Base-by-base conservation (phyloP, 2,113 vertebrate genomes). In the Leptobrachium leishanense region DNA sequence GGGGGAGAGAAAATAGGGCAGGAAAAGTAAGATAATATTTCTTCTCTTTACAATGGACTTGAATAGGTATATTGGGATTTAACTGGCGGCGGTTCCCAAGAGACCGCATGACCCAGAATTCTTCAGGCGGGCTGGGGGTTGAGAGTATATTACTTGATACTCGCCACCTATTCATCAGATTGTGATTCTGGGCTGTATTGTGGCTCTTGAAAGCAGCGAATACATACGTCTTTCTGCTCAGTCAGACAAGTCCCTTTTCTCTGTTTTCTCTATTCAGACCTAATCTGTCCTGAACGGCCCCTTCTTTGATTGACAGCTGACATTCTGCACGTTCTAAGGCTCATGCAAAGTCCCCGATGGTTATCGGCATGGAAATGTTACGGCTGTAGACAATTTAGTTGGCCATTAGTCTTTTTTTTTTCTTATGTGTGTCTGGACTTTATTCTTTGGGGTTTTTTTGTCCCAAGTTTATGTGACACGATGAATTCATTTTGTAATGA, bases 291-390 rank as follows among this genome's bases (percentile, higher is more conserved):
- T 86, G 82, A 50, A 77, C 43, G 40, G 84, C 76, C 85, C 85
- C 88, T 70, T 13, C 68, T 87, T 85, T 95, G 95, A 97, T 90
- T 95, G 95, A 92, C 95, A 96, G 88, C 90, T 96, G 94, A 93
- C 95, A 98, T 97, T 96, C 94, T 89, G 92, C 92, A 92, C 92
- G 93, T 89, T 87, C 89, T 92, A 92, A 90, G 92, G 91, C 89
- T 89, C 89, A 92, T 91, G 92, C 92, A 92, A 90, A 92, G 91
- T 88, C 88, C 90, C 82, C 89, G 95, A 96, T 95, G 92, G 93
- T 95, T 97, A 98, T 98, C 92, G 92, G 95, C 92, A 92, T 90
- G 89, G 91, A 96, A 97, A 96, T 95, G 95, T 96, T 95, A 95
- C 85, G 88, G 90, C 89, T 93, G 88, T 92, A 91, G 89, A 85